Conservation (phyloP, 2,113 vertebrate species). For the Pipra filicauda region DNA sequence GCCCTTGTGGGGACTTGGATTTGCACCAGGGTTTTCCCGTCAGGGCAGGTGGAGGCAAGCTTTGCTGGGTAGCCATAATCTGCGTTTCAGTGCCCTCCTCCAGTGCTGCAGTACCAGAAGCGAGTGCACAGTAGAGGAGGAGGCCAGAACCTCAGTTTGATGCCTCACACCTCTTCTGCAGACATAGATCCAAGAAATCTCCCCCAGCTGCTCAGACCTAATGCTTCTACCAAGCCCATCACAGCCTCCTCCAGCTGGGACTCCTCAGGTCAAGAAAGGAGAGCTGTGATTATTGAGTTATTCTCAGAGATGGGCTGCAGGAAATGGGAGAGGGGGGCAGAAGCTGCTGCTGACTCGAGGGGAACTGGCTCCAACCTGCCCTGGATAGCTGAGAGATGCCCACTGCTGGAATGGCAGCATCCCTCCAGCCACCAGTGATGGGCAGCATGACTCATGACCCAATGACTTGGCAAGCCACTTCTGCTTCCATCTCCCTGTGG, state of each 20-base stretch:
- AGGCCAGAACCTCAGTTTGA: background rate
- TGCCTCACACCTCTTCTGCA: background rate
- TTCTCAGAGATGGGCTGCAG: background rate
- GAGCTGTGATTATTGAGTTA: fast-evolving
- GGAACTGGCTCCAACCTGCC: background rate
- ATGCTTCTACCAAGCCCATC: background rate
- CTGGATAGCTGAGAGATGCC: background rate
- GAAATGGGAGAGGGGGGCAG: background rate
- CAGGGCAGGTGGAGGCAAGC: background rate
- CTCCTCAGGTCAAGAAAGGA: background rate
- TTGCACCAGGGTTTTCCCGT: background rate
- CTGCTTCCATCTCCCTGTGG: background rate
- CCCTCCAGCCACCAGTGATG: background rate
- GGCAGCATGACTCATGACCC: background rate
- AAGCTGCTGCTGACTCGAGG: background rate
- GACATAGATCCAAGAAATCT: background rate
- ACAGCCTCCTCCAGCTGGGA: background rate
- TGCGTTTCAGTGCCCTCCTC: background rate
- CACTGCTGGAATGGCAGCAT: background rate
- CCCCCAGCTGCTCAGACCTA: fast-evolving
- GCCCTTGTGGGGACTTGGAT: background rate
- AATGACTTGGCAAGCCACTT: background rate
- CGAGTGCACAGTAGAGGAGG: fast-evolving
- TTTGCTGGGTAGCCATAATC: background rate
- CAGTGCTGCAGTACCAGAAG: background rate